Evolutionary conservation across 1,140 invertebrate species (phyloP).

Genomic region (Dendrolimus kikuchii): DNA sequence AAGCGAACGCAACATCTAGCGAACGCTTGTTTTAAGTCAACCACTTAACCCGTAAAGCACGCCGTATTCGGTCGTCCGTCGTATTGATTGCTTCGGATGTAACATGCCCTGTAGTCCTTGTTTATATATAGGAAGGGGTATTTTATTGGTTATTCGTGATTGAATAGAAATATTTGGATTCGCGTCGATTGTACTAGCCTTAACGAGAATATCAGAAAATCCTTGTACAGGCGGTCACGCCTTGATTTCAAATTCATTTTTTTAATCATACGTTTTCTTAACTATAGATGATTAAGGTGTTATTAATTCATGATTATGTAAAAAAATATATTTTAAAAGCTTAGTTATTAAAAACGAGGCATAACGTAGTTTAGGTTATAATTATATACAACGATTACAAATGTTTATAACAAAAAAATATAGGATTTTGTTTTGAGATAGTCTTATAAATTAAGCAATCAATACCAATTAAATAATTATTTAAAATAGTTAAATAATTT

Average conservation of each 20-base stretch:
- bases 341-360: too few species aligned
- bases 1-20: too few species aligned
- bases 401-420: too few species aligned
- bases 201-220: constrained; percentile 15
- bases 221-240: constrained; percentile 2
- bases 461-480: too few species aligned
- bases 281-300: neutral
- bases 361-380: too few species aligned
- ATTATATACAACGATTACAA: too few species aligned
- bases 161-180: constrained; percentile 29
- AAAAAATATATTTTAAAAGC: too few species aligned
- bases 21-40: too few species aligned
- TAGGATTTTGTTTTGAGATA: too few species aligned
- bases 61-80: constrained; percentile 1
- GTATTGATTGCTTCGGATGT: constrained; percentile 24
- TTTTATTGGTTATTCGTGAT: constrained; percentile 55
- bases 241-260: constrained; percentile 2
- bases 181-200: constrained; percentile 14
- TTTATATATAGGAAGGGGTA: constrained; percentile 45
- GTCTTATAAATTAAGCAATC: too few species aligned
- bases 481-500: too few species aligned
- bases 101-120: constrained; percentile 28
- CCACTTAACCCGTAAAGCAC: neutral
- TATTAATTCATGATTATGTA: too few species aligned
- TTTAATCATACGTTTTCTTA: constrained; percentile 3